Percentiles rank a stretch among this genome's conserved stretches.
These are phyloP conservation scores for Cyphomyrus discorhynchus DNA, from an alignment of 2,113 vertebrate genomes.

Conservation along the genomic window DNA sequence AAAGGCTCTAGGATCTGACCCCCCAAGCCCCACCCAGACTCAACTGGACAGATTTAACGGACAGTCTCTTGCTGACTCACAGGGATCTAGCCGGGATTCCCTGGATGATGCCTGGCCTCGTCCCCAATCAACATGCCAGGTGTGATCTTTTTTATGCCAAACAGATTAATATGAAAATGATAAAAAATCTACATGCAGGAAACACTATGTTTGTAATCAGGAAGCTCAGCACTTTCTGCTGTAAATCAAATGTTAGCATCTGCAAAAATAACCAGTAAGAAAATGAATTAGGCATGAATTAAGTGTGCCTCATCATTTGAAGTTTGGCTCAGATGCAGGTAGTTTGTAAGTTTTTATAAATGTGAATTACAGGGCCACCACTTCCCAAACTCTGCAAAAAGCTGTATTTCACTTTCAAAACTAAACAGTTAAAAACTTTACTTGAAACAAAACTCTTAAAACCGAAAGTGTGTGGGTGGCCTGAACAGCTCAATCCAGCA, in stretches of 20 bases:
- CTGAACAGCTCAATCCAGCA: not conserved
- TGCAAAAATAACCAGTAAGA: not conserved
- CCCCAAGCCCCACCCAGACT: conserved; percentile 54
- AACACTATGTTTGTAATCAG: not conserved
- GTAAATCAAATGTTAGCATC: not conserved
- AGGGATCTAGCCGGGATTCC: conserved; percentile 43
- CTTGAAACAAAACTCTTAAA: not conserved
- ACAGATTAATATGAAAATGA: not conserved
- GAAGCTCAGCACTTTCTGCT: not conserved
- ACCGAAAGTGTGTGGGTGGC: conserved; percentile 11
- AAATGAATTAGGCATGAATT: not conserved
- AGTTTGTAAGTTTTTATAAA: not conserved
- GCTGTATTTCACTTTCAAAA: not conserved
- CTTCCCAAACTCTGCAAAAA: not conserved
- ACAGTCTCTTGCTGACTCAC: conserved; percentile 43
- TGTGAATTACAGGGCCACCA: not conserved
- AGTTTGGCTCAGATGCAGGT: not conserved
- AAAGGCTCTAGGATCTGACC: conserved; percentile 65
- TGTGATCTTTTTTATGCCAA: conserved; percentile 33
- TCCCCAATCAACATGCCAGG: conserved; percentile 53
- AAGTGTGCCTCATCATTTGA: not conserved
- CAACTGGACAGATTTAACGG: conserved; percentile 57
- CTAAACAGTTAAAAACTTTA: not conserved
- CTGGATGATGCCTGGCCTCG: conserved; percentile 25
- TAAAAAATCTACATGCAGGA: not conserved